Evolutionary conservation across 2,888 invertebrate genomes (phyloP).

Genomic region (Hydropsyche betteni): DNA sequence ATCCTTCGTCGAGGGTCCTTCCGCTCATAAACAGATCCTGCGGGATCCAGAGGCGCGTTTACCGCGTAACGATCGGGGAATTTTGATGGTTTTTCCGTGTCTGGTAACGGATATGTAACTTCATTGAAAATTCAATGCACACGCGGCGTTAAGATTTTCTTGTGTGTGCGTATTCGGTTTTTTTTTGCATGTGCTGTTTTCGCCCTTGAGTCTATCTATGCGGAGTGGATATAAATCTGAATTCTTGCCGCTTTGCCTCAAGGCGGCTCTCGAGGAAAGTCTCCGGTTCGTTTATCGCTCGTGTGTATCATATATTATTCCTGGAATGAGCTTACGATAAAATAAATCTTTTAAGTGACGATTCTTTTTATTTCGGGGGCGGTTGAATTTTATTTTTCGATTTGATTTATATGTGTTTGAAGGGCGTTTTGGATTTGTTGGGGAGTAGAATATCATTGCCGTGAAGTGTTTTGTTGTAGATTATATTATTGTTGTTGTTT

Average conservation of each 20-base stretch:
- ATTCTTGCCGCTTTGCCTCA: slow-evolving; percentile 42
- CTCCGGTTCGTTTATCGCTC: slow-evolving; percentile 35
- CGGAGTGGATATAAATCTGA: slow-evolving; percentile 42
- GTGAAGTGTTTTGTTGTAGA: too few species aligned
- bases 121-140: slow-evolving; percentile 48
- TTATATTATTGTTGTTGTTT: too few species aligned
- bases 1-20: slow-evolving; percentile 34
- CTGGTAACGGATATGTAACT: slow-evolving; percentile 45
- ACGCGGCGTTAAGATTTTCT: slow-evolving; percentile 18
- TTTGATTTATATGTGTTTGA: too few species aligned
- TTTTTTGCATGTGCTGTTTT: too few species aligned
- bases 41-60: slow-evolving; percentile 31
- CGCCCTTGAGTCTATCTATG: neutral
- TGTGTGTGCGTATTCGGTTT: too few species aligned
- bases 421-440: too few species aligned
- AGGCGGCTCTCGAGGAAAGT: slow-evolving; percentile 38
- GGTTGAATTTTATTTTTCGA: too few species aligned
- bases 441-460: too few species aligned
- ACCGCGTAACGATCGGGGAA: slow-evolving; percentile 40
- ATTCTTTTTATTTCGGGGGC: too few species aligned
- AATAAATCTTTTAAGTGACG: too few species aligned
- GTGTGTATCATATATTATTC: neutral
- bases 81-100: slow-evolving; percentile 50
- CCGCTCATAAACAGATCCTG: slow-evolving; percentile 43
- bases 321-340: slow-evolving; percentile 5